Percentiles rank a stretch among this genome's conserved stretches.
phyloP scores from a whole-genome alignment of 92 coral and sea anemone species.

The Pocillopora grandis region DNA sequence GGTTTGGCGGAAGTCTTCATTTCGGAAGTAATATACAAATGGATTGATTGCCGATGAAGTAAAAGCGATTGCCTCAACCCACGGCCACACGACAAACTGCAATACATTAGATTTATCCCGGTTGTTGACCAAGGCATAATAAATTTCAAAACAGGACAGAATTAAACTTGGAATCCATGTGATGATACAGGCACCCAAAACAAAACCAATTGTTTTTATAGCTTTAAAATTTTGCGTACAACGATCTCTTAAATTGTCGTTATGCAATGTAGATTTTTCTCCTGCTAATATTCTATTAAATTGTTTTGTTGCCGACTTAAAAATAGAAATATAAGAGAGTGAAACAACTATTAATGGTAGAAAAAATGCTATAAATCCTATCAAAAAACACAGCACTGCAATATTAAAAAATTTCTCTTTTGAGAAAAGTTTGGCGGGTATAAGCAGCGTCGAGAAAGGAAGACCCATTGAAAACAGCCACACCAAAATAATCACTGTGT shows the following conservation, averaged over 20 bases:
- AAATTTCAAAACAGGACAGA: neutral
- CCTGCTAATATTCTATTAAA: neutral
- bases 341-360: neutral
- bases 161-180: constrained; percentile 8
- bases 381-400: no score
- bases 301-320: neutral
- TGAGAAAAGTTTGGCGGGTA: no score
- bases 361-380: neutral
- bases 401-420: no score
- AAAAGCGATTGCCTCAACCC: neutral
- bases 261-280: neutral
- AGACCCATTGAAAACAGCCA: neutral
- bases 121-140: neutral
- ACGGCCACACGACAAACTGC: neutral
- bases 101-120: neutral
- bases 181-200: neutral
- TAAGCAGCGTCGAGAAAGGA: neutral
- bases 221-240: neutral
- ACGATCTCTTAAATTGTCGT: neutral
- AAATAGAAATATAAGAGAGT: neutral
- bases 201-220: constrained; percentile 1
- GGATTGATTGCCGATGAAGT: constrained; percentile 7
- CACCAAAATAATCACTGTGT: neutral
- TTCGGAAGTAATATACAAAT: neutral
- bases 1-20: neutral